Base-by-base conservation (phyloP, 2,113 vertebrate genomes). In the Xiphophorus maculatus region DNA sequence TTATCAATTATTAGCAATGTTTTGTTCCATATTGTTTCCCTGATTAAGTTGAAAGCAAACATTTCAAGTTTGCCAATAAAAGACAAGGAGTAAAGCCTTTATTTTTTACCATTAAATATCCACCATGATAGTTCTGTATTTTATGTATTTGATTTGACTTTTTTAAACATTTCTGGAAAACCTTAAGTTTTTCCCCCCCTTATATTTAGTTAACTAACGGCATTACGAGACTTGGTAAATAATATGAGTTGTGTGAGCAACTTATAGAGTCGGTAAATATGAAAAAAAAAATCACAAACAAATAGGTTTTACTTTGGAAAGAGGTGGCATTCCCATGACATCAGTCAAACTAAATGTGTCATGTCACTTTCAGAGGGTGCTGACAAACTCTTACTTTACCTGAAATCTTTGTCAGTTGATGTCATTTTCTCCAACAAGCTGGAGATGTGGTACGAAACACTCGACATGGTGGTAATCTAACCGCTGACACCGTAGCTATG, bases 351-450 rank as follows among this genome's bases (percentile, higher is more conserved):
- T 22, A 37, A 88, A 86, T 87, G 76, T 77, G 89, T 90, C 83
- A 75, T 79, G 72, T 88, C 81, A 87, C 79, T 67, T 74, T 79
- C 54, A 79, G 30, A 0, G 79, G 40, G 81, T 44, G 82, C 78
- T 42, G 33, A 22, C 32, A 35, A 68, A 42, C 75, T 73, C 92
- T 93, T 92, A 54, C 73, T 74, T 13, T 74, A 97, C 96, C 96
- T 94, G 90, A 97, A 97, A 84, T 97, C 96, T 92, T 97, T 97
- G 94, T 97, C 96, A 72, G 94, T 96, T 72, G 96, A 97, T 32
- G 95, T 96, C 96, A 97, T 97, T 91, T 97, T 97, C 94, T 97
- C 96, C 95, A 97, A 79, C 61, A 97, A 90, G 89, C 95, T 96
- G 94, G 96, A 95, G 92, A 97, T 94, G 82, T 96, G 94, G 84